These are phyloP conservation scores for Campoletis sonorensis DNA, from an alignment of 1,140 invertebrate genomes.

Conservation along the genomic window DNA sequence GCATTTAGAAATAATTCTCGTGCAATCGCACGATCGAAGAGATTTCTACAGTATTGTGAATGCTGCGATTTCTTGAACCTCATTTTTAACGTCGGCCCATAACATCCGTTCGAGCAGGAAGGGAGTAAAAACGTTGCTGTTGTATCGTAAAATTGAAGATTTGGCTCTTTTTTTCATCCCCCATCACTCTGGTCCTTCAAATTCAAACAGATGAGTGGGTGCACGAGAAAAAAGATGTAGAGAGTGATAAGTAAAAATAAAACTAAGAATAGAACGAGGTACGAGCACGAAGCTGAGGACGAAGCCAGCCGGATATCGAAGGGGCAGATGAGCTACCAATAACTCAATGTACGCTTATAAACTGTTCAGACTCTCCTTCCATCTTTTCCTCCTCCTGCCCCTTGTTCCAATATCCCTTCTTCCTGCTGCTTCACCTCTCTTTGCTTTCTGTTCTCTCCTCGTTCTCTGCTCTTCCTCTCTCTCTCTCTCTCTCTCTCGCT, in stretches of 20 bases:
- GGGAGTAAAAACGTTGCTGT: not conserved
- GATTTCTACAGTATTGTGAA: no score
- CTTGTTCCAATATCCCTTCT: slow-evolving; percentile 65
- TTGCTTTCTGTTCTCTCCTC: slow-evolving; percentile 38
- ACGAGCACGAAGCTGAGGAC: slow-evolving; percentile 39
- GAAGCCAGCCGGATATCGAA: slow-evolving; percentile 69
- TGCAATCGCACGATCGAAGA: no score
- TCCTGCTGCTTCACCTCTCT: slow-evolving; percentile 34
- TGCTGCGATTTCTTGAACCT: not conserved
- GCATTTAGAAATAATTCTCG: no score
- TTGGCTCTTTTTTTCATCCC: not conserved
- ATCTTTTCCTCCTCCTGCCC: slow-evolving; percentile 53
- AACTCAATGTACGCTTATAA: slow-evolving; percentile 74
- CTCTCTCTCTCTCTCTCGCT: no score
- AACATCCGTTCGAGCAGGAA: not conserved
- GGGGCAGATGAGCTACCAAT: slow-evolving; percentile 72
- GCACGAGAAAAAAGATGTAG: slow-evolving; percentile 19
- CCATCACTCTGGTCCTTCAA: slow-evolving; percentile 3
- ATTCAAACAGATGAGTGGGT: slow-evolving; percentile 1
- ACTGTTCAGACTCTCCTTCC: slow-evolving; percentile 69
- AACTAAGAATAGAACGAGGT: not conserved
- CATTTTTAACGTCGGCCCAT: not conserved
- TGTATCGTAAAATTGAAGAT: slow-evolving; percentile 3
- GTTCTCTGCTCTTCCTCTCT: not conserved
- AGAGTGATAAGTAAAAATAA: not conserved